phyloP scores from a whole-genome alignment of 2,888 invertebrate genomes.

The Leucania comma region DNA sequence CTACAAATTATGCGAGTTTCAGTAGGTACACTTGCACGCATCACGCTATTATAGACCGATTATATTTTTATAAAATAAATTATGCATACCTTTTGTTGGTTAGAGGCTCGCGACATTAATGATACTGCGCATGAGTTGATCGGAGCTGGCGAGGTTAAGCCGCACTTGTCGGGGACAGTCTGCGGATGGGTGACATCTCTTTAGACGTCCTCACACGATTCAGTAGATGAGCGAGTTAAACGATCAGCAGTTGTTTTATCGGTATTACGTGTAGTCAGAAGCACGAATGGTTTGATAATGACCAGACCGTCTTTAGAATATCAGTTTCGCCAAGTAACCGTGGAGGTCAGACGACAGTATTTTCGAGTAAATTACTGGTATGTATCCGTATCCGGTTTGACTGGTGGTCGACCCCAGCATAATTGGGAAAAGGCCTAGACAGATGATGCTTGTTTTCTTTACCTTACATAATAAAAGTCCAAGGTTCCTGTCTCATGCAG shows the following conservation, averaged over 20 bases:
- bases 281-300: background rate
- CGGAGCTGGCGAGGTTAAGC: conserved; percentile 19
- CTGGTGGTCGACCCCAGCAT: conserved; percentile 23
- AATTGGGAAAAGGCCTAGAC: conserved; percentile 34
- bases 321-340: conserved; percentile 6
- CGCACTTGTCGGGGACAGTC: conserved; percentile 5
- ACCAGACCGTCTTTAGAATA: conserved; percentile 25
- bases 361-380: conserved; percentile 32
- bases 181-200: conserved; percentile 32
- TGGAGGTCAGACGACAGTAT: conserved; percentile 26
- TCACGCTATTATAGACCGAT: conserved; percentile 1
- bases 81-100: background rate
- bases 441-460: conserved; percentile 27
- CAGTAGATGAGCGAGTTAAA: background rate
- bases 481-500: conserved; percentile 8
- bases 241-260: conserved; percentile 13
- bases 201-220: conserved; percentile 1
- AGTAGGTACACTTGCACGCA: conserved; percentile 4
- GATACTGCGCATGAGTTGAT: background rate
- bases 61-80: background rate
- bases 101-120: background rate
- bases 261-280: background rate
- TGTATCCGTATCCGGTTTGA: conserved; percentile 37
- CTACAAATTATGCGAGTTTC: background rate
- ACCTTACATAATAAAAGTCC: conserved; percentile 23